Evolutionary conservation across 2,797 vertebrate genomes (phyloP).

Genomic region (Lepus townsendii): DNA sequence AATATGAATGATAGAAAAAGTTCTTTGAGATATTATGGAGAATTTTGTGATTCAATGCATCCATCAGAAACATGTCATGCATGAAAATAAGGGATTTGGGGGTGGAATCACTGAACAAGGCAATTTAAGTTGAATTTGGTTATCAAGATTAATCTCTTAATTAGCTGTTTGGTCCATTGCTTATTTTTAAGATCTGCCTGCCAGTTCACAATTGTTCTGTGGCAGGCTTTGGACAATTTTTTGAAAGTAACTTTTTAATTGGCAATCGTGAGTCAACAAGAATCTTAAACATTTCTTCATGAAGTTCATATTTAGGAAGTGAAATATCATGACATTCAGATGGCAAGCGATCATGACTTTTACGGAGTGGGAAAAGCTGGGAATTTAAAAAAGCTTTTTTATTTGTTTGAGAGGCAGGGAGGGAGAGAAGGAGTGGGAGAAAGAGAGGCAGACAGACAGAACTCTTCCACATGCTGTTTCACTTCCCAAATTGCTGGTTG

Average conservation of each 20-base stretch:
- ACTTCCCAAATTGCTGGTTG: too few relatives aligned
- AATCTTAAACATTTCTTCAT: slow-evolving; percentile 44
- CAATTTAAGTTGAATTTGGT: slow-evolving; percentile 51
- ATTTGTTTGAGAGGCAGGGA: too few relatives aligned
- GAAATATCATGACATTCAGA: slow-evolving; percentile 42
- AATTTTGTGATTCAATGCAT: slow-evolving; percentile 20
- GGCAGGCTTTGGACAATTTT: slow-evolving; percentile 9
- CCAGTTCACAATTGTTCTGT: slow-evolving; percentile 18
- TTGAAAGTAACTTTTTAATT: slow-evolving; percentile 1
- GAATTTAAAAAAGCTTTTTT: too few relatives aligned
- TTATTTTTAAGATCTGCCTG: slow-evolving; percentile 35
- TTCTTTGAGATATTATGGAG: not conserved
- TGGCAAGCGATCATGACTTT: not conserved
- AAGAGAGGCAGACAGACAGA: too few relatives aligned
- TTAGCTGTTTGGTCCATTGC: not conserved
- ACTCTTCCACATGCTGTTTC: too few relatives aligned
- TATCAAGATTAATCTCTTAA: slow-evolving; percentile 41
- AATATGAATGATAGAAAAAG: slow-evolving; percentile 12
- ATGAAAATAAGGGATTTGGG: slow-evolving; percentile 29
- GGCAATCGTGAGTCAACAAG: not conserved
- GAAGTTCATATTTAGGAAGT: slow-evolving; percentile 46
- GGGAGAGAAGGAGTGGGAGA: too few relatives aligned
- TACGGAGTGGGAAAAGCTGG: not conserved
- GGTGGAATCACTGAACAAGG: not conserved
- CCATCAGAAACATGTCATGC: not conserved